Evolutionary conservation across 37 sponge, comb jelly and placozoan species (phyloP), one percentile per base, ranked within the genome.

Genomic region (Tethya wilhelma): DNA sequence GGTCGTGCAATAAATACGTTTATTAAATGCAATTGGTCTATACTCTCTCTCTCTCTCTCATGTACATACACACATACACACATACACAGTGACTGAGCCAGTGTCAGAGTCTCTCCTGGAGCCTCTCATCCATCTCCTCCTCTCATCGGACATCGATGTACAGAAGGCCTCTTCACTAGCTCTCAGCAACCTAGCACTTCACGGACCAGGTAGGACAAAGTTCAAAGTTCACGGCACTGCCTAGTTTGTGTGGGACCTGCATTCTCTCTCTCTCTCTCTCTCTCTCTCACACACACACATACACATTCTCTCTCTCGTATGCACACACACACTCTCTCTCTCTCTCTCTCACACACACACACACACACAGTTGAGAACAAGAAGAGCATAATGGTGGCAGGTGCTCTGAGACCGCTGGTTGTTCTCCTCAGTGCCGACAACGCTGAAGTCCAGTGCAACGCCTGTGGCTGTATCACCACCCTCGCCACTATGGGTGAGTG

Each of bases 391-490:
- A 82, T 95, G n/a, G 62, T 44, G 29, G 70, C 77, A 5, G 90
- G 93, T 34, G 90, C 87, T 30, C 70, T 96, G 43, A 33, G 62
- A 0, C 88, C 96, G n/a, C 88, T 96, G 46, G 76, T 92, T n/a
- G 25, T 58, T n/a, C 79, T 89, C 33, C 88, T 96, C 60, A 71
- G 45, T 25, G 55, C 66, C 4, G 44, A 69, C 25, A 70, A 80
- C 63, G 67, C 77, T 1, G 96, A 96, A 58, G 90, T 96, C n/a
- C 93, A 87, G 82, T 96, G 96, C 60, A 92, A 96, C 43, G 90
- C 91, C 0, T 91, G 96, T 80, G 96, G 93, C 19, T 96, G 96
- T 49, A 87, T 96, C 63, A 96, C 96, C 22, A 96, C 93, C 30
- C 91, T 96, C 8, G 96, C 96, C 38, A 92, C 96, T 26, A 65